Conservation (phyloP, 1,140 invertebrate species). For the Pygmarrhopalites habei region DNA sequence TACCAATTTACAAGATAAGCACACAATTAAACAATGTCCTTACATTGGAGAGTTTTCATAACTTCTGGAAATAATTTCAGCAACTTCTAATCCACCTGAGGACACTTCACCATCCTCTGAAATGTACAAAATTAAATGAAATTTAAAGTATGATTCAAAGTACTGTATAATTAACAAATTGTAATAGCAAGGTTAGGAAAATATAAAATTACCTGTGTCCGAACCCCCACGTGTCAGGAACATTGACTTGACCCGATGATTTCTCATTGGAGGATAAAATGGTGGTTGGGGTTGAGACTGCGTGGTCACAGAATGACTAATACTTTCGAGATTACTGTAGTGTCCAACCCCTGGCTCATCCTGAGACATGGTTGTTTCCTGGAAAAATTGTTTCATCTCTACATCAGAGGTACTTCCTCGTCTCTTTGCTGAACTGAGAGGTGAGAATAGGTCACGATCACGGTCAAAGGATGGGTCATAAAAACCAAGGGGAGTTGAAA, state of each 20-base stretch:
- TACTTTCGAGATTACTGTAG: constrained; percentile 9
- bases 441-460: background rate
- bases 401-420: constrained; percentile 28
- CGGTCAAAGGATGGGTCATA: no score
- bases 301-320: constrained; percentile 4
- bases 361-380: no score
- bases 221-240: constrained; percentile 9
- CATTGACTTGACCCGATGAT: constrained; percentile 25
- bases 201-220: no score
- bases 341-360: no score
- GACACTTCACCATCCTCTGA: constrained; percentile 39
- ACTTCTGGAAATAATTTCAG: constrained; percentile 37
- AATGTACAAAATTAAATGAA: no score
- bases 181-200: no score
- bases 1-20: no score
- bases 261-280: background rate
- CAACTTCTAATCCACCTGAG: constrained; percentile 36
- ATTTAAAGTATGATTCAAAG: no score
- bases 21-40: no score
- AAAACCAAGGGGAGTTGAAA: constrained; percentile 1
- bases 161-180: no score
- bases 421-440: constrained; percentile 7
- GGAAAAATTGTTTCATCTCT: constrained; percentile 15
- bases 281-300: background rate
- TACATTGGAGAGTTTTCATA: constrained; percentile 40